These are phyloP conservation scores for Rotaria socialis DNA, from an alignment of 2,888 invertebrate genomes.

Conservation along the genomic window DNA sequence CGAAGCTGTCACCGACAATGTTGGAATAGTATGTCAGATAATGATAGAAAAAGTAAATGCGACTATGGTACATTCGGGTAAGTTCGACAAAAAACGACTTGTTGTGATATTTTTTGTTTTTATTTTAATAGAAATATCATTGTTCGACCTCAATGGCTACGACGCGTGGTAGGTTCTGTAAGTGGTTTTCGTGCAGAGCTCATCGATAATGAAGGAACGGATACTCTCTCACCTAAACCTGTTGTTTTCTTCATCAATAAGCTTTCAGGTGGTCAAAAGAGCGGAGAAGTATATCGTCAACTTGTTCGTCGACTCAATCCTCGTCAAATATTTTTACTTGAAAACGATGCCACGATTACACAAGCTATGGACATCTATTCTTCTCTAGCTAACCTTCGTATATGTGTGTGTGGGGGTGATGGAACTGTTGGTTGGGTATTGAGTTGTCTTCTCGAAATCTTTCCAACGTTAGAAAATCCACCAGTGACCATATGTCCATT, in stretches of 20 bases:
- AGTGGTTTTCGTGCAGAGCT: not conserved
- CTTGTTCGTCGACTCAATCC: slow-evolving; percentile 83
- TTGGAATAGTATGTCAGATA: not conserved
- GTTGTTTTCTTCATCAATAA: not conserved
- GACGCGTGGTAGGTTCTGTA: not conserved
- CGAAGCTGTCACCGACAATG: not conserved
- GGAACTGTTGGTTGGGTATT: slow-evolving; percentile 98
- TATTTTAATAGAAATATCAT: not conserved
- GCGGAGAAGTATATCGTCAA: not conserved
- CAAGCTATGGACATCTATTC: not conserved
- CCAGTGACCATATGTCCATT: slow-evolving; percentile 88
- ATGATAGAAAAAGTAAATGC: not conserved
- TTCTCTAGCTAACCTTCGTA: not conserved
- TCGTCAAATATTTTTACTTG: slow-evolving; percentile 98
- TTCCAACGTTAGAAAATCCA: slow-evolving; percentile 93
- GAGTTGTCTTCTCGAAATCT: slow-evolving; percentile 97
- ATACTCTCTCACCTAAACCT: not conserved
- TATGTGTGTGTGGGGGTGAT: slow-evolving; percentile 90
- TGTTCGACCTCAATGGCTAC: not conserved
- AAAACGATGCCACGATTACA: slow-evolving; percentile 72
- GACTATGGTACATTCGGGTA: not conserved
- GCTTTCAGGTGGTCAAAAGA: not conserved
- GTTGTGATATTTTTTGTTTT: too few relatives aligned
- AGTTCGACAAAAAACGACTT: too few relatives aligned
- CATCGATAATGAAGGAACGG: not conserved